phyloP scores from a whole-genome alignment of 2,888 invertebrate genomes.

The Monopis laevigella region DNA sequence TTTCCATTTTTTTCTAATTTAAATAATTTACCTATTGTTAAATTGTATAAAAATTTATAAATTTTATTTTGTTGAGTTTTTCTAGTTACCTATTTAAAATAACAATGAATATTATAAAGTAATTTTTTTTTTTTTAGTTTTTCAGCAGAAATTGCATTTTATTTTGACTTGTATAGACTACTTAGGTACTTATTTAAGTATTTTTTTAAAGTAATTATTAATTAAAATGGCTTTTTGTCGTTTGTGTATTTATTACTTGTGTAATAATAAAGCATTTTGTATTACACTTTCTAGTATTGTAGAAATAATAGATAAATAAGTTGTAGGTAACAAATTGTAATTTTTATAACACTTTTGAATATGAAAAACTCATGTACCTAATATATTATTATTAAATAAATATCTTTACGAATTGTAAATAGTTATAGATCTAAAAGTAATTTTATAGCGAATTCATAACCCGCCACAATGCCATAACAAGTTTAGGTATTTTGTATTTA shows the following conservation, averaged over 20 bases:
- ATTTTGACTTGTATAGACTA: constrained; percentile 51
- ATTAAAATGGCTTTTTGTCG: constrained; percentile 58
- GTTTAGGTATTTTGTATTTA: constrained; percentile 55
- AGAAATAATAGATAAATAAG: constrained; percentile 33
- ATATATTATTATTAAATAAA: constrained; percentile 28
- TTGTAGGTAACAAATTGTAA: constrained; percentile 41
- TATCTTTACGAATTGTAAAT: constrained; percentile 56
- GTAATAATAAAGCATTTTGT: constrained; percentile 51
- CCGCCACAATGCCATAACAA: constrained; percentile 50
- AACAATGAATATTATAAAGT: too few relatives aligned
- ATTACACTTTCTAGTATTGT: constrained; percentile 51
- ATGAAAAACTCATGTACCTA: constrained; percentile 63
- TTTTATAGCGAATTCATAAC: constrained; percentile 62
- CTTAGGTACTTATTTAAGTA: constrained; percentile 36
- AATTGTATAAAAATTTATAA: not conserved
- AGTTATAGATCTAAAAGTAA: constrained; percentile 54
- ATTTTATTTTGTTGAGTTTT: constrained; percentile 27
- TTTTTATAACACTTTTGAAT: constrained; percentile 65
- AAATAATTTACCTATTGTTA: constrained; percentile 2
- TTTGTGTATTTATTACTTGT: too few relatives aligned
- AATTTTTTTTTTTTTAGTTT: too few relatives aligned
- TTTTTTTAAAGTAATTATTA: constrained; percentile 15
- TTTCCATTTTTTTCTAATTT: constrained; percentile 3
- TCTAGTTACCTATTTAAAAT: too few relatives aligned
- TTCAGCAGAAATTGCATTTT: not conserved